Conservation (phyloP, 2,888 invertebrate genomes). For the Rutpela maculata region DNA sequence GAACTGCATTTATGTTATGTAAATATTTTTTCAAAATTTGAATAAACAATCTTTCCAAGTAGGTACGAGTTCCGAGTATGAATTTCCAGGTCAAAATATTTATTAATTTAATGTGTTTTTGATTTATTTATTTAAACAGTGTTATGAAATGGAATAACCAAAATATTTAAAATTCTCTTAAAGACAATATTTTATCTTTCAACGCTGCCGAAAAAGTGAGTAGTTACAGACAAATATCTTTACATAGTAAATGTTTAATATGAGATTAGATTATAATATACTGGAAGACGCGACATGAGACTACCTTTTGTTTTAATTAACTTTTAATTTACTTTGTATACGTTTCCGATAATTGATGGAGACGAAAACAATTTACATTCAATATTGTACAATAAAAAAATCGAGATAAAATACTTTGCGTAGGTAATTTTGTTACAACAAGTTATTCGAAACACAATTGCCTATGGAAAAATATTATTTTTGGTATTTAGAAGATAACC, state of each 20-base stretch:
- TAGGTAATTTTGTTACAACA: too few relatives aligned
- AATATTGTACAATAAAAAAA: too few relatives aligned
- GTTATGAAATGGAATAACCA: background rate
- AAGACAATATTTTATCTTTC: background rate
- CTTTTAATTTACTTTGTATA: background rate
- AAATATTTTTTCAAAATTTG: constrained; percentile 36
- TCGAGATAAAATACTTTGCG: too few relatives aligned
- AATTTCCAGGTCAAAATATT: constrained; percentile 23
- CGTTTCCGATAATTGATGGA: too few relatives aligned
- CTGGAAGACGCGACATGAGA: background rate
- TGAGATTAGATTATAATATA: background rate
- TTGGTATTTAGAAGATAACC: too few relatives aligned
- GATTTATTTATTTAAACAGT: constrained; percentile 14
- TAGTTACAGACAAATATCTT: background rate
- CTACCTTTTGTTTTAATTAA: background rate
- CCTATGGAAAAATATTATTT: too few relatives aligned
- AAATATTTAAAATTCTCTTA: background rate
- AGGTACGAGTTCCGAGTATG: background rate
- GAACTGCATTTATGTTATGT: constrained; percentile 23
- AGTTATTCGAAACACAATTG: too few relatives aligned
- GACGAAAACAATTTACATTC: too few relatives aligned
- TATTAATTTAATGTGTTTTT: constrained; percentile 10
- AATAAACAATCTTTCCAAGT: constrained; percentile 27
- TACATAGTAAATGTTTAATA: background rate
- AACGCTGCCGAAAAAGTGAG: background rate